Base-by-base conservation (phyloP, 2,888 invertebrate genomes). In the Micropterix aruncella region DNA sequence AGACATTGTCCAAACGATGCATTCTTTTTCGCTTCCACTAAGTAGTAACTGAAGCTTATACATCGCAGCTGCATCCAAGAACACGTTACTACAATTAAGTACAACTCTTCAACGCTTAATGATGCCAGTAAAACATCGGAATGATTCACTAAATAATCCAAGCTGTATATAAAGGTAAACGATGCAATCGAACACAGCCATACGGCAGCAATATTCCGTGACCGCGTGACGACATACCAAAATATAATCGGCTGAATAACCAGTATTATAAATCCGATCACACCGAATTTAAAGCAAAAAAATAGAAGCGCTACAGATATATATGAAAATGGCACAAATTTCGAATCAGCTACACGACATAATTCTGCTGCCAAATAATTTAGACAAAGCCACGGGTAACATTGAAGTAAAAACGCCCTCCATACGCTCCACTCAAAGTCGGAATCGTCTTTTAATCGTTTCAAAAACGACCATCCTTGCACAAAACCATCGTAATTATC, bases 51-150 rank as follows among this genome's bases (percentile, higher is more conserved):
- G 60, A 75, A 87, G 60, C 89, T 88, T 37, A 88, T 77, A 53
- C 87, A 84, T 55, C 84, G 77, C 52, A 82, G 65, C 60, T 78
- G 79, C 56, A 76, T 79, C 87, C 85, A 89, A 48, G 79, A 80
- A 52, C 77, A 58, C 36, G 70, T 64, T 47, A 74, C 65, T 46
- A 75, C 63, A 43, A 77, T 55, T 49, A 80, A 57, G 53, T 70
- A 74, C 36, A 74, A 65, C 50, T 70, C 65, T 50, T 74, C 73
- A 53, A 74, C 71, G 44, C 63, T 59, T 18, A 73, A 53, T 46
- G 58, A 62, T 37, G 65, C 62, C 55, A 73, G 58, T 47, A 68
- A 65, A 46, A 59, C 50, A 60, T 70, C 67, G 56, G 73, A 70
- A 44, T 65, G 65, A 50, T 62, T 61, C 49, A 64, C 60, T 19